phyloP scores from a whole-genome alignment of 1,140 invertebrate genomes.

The Parapsyche elsis region DNA sequence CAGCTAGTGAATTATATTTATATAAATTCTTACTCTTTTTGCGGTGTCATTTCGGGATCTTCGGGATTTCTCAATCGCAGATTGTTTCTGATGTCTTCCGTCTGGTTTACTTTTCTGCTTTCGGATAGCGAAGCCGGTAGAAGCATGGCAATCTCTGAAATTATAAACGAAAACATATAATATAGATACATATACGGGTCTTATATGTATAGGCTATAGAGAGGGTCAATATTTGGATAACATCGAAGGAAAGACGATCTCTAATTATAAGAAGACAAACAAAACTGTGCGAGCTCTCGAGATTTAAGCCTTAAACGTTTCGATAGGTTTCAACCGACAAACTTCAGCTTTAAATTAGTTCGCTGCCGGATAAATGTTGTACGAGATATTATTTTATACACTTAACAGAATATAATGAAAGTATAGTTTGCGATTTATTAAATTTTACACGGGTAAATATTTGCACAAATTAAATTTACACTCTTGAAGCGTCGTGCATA shows the following conservation, averaged over 20 bases:
- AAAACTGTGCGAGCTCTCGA: constrained; percentile 29
- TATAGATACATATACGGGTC: not conserved
- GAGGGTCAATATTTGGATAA: constrained; percentile 24
- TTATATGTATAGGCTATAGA: not conserved
- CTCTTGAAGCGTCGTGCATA: not conserved
- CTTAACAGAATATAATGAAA: not conserved
- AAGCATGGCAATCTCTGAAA: constrained; percentile 84
- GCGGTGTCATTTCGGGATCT: constrained; percentile 76
- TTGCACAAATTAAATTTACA: not conserved
- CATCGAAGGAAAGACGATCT: constrained; percentile 32
- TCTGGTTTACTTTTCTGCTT: constrained; percentile 77
- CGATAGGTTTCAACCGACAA: not conserved
- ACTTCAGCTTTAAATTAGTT: constrained; percentile 18
- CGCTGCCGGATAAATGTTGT: not conserved
- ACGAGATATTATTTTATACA: not conserved
- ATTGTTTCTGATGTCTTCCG: constrained; percentile 79
- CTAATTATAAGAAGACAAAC: constrained; percentile 44
- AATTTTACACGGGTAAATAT: not conserved
- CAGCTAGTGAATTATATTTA: not conserved
- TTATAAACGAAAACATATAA: not conserved
- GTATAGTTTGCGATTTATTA: not conserved
- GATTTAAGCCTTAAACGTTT: constrained; percentile 24
- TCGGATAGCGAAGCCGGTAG: constrained; percentile 78
- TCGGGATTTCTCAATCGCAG: constrained; percentile 79
- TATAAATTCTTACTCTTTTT: constrained; percentile 79